Evolutionary conservation across 1,140 invertebrate species (phyloP).

Genomic region (Dolichoris vasculosae): DNA sequence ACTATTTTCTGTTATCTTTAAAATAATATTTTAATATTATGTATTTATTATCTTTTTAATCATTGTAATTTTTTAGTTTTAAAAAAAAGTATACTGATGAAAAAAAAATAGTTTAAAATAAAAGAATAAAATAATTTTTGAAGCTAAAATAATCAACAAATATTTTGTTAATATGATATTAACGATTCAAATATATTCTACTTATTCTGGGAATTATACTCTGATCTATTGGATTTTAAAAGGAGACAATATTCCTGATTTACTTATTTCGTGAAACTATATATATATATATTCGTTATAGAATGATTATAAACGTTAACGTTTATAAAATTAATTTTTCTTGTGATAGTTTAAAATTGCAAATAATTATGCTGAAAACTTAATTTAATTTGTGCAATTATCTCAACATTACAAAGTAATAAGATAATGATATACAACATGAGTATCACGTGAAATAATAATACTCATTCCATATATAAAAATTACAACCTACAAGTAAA

Average conservation of each 20-base stretch:
- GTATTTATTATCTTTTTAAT: too few species aligned
- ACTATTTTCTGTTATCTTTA: too few species aligned
- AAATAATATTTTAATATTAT: too few species aligned
- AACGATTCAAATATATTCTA: background rate
- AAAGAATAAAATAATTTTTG: too few species aligned
- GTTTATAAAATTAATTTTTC: background rate
- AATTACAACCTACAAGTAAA: conserved; percentile 90
- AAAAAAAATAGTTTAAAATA: too few species aligned
- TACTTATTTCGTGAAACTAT: background rate
- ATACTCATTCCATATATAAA: conserved; percentile 68
- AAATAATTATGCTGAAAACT: background rate
- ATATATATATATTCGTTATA: background rate
- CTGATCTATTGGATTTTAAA: background rate
- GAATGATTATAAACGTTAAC: background rate
- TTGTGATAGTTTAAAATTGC: background rate
- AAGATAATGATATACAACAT: background rate
- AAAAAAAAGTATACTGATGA: too few species aligned
- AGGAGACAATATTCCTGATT: background rate
- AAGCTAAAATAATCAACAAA: too few species aligned
- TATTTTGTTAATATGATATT: too few species aligned
- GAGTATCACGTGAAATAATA: background rate
- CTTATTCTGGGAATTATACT: background rate
- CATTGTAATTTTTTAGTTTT: too few species aligned
- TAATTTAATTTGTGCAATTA: background rate
- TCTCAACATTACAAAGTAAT: background rate